Conservation (phyloP, 2,113 vertebrate genomes). For the Dendropsophus ebraccatus region DNA sequence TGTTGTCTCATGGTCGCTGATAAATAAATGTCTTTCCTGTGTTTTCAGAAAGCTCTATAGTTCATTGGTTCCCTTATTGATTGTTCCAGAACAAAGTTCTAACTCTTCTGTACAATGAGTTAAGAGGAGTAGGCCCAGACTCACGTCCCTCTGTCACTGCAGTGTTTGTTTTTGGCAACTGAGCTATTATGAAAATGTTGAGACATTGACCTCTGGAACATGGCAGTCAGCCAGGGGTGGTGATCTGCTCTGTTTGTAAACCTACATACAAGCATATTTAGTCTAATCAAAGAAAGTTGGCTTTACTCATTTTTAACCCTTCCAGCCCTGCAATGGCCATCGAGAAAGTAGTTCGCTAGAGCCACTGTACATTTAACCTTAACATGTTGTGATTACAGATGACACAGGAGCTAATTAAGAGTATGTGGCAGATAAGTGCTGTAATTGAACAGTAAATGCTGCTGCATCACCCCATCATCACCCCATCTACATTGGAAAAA, state of each 20-base stretch:
- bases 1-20: background rate
- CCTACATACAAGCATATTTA: slow-evolving; percentile 36
- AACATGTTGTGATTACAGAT: too few relatives aligned
- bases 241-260: slow-evolving; percentile 27
- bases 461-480: too few relatives aligned
- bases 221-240: slow-evolving; percentile 58
- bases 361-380: too few relatives aligned
- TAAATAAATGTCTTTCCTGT: background rate
- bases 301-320: background rate
- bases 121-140: too few relatives aligned
- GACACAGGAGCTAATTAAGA: too few relatives aligned
- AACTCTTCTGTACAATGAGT: background rate
- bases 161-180: slow-evolving; percentile 54
- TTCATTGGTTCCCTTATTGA: background rate
- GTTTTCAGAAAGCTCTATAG: background rate
- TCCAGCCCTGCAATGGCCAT: background rate
- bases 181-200: slow-evolving; percentile 47
- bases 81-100: slow-evolving; percentile 7
- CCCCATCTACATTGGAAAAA: too few relatives aligned
- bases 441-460: too few relatives aligned
- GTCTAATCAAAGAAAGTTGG: slow-evolving; percentile 22
- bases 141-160: slow-evolving; percentile 35
- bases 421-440: too few relatives aligned
- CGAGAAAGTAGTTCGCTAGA: too few relatives aligned
- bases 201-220: slow-evolving; percentile 49